These are phyloP conservation scores for Lobophora halterata DNA, from an alignment of 2,888 invertebrate genomes.

Conservation along the genomic window DNA sequence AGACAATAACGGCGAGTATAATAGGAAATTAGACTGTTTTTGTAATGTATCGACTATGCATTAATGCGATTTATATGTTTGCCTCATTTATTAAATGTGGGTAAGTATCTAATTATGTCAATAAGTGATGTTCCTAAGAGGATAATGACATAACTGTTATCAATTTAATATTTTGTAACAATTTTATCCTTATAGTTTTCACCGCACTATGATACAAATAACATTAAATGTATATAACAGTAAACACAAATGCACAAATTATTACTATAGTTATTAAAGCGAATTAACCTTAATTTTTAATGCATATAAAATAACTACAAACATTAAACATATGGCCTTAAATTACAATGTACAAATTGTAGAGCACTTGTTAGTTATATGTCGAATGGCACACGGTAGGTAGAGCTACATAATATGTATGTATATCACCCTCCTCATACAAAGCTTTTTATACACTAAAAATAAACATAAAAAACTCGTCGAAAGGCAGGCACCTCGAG, in stretches of 20 bases:
- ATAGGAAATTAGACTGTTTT: slow-evolving; percentile 68
- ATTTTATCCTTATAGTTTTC: slow-evolving; percentile 6
- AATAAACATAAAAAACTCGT: slow-evolving; percentile 38
- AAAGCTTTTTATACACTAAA: slow-evolving; percentile 31
- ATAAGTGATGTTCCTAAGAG: slow-evolving; percentile 2
- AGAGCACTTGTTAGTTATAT: too few species aligned
- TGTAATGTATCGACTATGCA: slow-evolving; percentile 46
- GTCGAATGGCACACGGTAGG: too few species aligned
- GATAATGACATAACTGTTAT: slow-evolving; percentile 9
- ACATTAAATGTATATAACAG: too few species aligned
- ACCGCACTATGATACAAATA: too few species aligned
- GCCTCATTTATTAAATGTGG: slow-evolving; percentile 38
- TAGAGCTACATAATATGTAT: slow-evolving; percentile 1
- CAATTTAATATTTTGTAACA: slow-evolving; percentile 1
- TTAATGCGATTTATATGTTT: slow-evolving; percentile 63
- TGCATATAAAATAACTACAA: too few species aligned
- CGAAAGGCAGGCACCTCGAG: slow-evolving; percentile 46
- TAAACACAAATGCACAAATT: too few species aligned
- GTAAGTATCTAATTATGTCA: slow-evolving; percentile 17
- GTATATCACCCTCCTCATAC: slow-evolving; percentile 6
- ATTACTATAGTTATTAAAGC: too few species aligned
- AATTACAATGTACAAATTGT: too few species aligned
- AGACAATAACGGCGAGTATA: slow-evolving; percentile 51
- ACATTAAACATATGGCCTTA: too few species aligned
- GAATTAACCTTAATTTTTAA: too few species aligned